Percentiles rank a stretch among this genome's conserved stretches.
phyloP scores from a whole-genome alignment of 2,113 vertebrate species.

The Amia ocellicauda region DNA sequence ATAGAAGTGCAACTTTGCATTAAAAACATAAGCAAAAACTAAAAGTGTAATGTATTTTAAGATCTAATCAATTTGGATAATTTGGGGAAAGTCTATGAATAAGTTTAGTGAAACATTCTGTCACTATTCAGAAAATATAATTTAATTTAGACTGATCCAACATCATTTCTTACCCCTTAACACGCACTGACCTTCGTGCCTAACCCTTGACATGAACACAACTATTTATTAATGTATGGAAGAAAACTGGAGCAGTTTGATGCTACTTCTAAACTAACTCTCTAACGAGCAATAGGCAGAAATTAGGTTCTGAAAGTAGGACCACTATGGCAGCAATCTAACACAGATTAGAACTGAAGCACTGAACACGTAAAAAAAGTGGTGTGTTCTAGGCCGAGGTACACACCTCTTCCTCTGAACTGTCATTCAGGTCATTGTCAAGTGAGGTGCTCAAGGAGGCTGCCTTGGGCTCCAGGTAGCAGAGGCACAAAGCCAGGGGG shows the following conservation, averaged over 20 bases:
- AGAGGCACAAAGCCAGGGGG: conserved; percentile 97
- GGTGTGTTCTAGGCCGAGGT: conserved; percentile 75
- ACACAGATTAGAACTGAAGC: conserved; percentile 76
- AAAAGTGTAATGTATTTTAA: too few species aligned
- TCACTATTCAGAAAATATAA: too few species aligned
- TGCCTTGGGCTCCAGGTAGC: conserved; percentile 99
- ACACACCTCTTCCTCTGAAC: conserved; percentile 98
- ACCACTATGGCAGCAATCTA: conserved; percentile 73
- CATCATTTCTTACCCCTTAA: background rate
- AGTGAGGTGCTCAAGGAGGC: conserved; percentile 94
- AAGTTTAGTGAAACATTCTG: too few species aligned
- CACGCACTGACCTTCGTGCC: conserved; percentile 7
- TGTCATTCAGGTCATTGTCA: conserved; percentile 97
- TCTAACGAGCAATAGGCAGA: conserved; percentile 63
- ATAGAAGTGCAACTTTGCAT: too few species aligned
- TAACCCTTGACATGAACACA: conserved; percentile 3
- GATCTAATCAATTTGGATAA: too few species aligned
- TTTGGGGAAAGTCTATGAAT: too few species aligned
- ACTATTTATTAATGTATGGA: too few species aligned
- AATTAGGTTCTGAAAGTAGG: conserved; percentile 95
- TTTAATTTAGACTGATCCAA: too few species aligned
- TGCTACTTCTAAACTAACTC: too few species aligned
- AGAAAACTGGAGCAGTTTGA: too few species aligned
- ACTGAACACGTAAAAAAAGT: conserved; percentile 64
- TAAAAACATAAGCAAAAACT: too few species aligned